A percentile compares a stretch with the other conserved stretches of the same genome.
Conservation (phyloP, 2,888 invertebrate genomes). For the Phengaris arion region DNA sequence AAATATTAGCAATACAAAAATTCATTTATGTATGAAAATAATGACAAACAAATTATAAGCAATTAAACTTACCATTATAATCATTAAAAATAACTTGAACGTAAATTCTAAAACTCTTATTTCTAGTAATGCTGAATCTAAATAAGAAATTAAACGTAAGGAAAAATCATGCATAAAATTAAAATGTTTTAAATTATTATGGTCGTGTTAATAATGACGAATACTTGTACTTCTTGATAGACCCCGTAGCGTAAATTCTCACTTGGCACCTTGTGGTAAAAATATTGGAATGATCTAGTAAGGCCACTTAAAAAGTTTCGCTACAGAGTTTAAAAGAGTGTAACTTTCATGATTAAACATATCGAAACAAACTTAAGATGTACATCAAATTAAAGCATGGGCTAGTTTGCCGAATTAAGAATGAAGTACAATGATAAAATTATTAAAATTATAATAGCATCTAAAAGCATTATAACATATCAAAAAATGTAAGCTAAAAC, state of each 20-base stretch:
- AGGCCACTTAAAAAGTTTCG: not conserved
- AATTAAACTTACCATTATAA: conserved; percentile 67
- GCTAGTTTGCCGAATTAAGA: not conserved
- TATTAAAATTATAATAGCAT: not conserved
- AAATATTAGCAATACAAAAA: conserved; percentile 27
- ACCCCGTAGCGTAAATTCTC: conserved; percentile 5
- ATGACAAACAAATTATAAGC: conserved; percentile 41
- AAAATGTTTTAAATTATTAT: not conserved
- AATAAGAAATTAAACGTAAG: conserved; percentile 38
- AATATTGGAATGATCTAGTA: conserved; percentile 14
- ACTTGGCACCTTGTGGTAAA: not conserved
- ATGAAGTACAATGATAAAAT: conserved; percentile 8
- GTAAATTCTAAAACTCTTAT: conserved; percentile 34
- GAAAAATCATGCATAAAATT: conserved; percentile 41
- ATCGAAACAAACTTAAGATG: not conserved
- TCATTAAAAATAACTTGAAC: conserved; percentile 61
- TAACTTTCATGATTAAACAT: conserved; percentile 4
- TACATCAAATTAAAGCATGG: not conserved
- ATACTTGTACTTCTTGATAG: conserved; percentile 10
- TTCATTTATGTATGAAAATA: conserved; percentile 39
- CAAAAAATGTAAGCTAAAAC: conserved; percentile 17
- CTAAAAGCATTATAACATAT: conserved; percentile 24
- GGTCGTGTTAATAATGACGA: not conserved
- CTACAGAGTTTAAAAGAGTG: conserved; percentile 2
- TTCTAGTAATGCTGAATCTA: conserved; percentile 14